These are phyloP conservation scores for Sialis fuliginosa DNA, from an alignment of 2,888 invertebrate species.

Conservation along the genomic window DNA sequence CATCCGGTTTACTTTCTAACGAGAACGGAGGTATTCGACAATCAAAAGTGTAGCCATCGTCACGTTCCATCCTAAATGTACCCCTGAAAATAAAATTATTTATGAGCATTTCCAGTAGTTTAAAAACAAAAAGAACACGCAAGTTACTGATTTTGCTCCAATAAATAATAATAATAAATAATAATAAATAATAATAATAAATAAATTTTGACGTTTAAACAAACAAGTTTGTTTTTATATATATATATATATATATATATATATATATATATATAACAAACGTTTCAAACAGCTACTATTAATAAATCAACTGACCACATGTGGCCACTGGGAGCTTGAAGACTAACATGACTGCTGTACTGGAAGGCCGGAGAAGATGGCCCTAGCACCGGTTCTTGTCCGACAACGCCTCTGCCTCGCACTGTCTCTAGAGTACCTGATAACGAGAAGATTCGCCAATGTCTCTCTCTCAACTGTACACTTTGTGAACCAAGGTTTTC, in stretches of 20 bases:
- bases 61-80: slow-evolving; percentile 91
- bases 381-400: slow-evolving; percentile 88
- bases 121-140: too few species aligned
- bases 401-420: slow-evolving; percentile 90
- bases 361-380: slow-evolving; percentile 85
- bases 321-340: slow-evolving; percentile 94
- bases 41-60: slow-evolving; percentile 93
- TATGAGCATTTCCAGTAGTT: background rate
- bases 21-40: slow-evolving; percentile 96
- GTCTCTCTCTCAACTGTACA: slow-evolving; percentile 88
- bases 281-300: background rate
- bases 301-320: slow-evolving; percentile 59
- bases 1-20: slow-evolving; percentile 82
- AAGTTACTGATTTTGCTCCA: too few species aligned
- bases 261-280: background rate
- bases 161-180: too few species aligned
- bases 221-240: too few species aligned
- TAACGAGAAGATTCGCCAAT: slow-evolving; percentile 94
- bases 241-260: slow-evolving; percentile 1
- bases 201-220: too few species aligned
- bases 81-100: slow-evolving; percentile 42
- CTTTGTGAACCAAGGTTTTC: slow-evolving; percentile 83
- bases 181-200: too few species aligned
- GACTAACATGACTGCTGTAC: slow-evolving; percentile 91
- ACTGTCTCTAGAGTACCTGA: slow-evolving; percentile 88